A percentile compares a stretch with the other conserved stretches of the same genome.
Evolutionary conservation across 2,113 vertebrate genomes (phyloP).

Genomic region (Pseudopipra pipra): DNA sequence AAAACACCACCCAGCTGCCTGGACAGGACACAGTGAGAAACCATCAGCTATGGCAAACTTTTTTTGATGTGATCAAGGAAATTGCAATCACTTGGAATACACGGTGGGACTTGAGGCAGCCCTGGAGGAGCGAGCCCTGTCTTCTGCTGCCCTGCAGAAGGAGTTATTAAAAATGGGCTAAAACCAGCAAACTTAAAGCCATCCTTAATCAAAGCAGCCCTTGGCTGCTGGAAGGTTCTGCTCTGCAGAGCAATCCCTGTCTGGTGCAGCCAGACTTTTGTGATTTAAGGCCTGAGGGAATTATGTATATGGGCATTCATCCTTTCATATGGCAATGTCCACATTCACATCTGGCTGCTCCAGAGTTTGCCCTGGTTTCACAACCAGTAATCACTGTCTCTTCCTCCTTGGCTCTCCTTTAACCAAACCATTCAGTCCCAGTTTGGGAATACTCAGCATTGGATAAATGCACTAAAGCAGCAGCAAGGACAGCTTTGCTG

Average conservation of each 20-base stretch:
- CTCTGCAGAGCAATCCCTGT: not conserved
- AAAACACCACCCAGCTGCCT: not conserved
- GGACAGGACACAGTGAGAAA: not conserved
- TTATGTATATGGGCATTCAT: not conserved
- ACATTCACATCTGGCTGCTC: rapidly evolving
- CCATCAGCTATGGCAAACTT: not conserved
- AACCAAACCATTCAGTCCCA: not conserved
- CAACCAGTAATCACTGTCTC: not conserved
- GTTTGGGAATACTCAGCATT: not conserved
- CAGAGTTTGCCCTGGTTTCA: not conserved
- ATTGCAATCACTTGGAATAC: too few species aligned
- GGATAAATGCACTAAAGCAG: not conserved
- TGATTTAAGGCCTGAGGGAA: not conserved
- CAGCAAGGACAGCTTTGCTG: not conserved
- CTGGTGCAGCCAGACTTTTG: not conserved
- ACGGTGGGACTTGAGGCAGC: not conserved
- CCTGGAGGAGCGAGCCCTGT: not conserved
- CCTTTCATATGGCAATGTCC: not conserved
- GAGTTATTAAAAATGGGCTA: not conserved
- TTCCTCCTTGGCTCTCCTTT: not conserved
- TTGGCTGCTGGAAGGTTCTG: not conserved
- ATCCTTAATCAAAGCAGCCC: not conserved
- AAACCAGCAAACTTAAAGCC: not conserved
- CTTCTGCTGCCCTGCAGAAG: not conserved
- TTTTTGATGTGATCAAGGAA: not conserved